Evolutionary conservation across 92 coral and sea anemone genomes (phyloP), one percentile per base, ranked within the genome.

Genomic region (Siderastrea radians): DNA sequence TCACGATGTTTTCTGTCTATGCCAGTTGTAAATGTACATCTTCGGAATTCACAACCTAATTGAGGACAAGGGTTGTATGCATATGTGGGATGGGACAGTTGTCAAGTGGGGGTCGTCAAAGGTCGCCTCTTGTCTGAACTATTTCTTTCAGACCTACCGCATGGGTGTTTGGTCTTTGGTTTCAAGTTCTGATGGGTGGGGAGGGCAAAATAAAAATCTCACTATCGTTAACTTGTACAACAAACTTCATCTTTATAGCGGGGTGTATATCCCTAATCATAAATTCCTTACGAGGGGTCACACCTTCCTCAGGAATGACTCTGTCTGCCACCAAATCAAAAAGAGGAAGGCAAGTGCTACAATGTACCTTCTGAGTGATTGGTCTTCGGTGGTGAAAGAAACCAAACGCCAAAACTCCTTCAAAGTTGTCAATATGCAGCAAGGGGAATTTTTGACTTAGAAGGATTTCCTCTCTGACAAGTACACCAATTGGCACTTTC

Each of bases 1-100:
- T 10, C 65, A 53, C 6, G 78, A 71, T 3, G 71, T 86, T 0
- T 86, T 77, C 72, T 77, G 77, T 14, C 13, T 65, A 45, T 47
- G 71, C 46, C 82, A 82, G 45, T 75, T 81, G 44, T 88, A 87
- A 87, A 80, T 76, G 57, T 88, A 81, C 51, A 72, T 54, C 45
- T 80, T 87, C 49, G 74, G 91, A 9, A 80, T 87, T 3, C 81
- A 79, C 45, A 88, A 88, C 71, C 67, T 83, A 7, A 83, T 88
- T 7, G 83, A 77, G 7, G 83, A 75, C 13, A 50, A 72, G 50
- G 92, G 88, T 1, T 54, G 51, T 19, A 89, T 89, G 88, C 83
- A 62, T 12, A 74, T 83, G 88, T 89, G 84, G 84, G 84, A 82
- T 54, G 84, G 82, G 58, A 73, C 83, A 6, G 43, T 55, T 1